A percentile compares a stretch with the other conserved stretches of the same genome.
These are phyloP conservation scores for Busseola fusca DNA, from an alignment of 2,888 invertebrate genomes.

Conservation along the genomic window DNA sequence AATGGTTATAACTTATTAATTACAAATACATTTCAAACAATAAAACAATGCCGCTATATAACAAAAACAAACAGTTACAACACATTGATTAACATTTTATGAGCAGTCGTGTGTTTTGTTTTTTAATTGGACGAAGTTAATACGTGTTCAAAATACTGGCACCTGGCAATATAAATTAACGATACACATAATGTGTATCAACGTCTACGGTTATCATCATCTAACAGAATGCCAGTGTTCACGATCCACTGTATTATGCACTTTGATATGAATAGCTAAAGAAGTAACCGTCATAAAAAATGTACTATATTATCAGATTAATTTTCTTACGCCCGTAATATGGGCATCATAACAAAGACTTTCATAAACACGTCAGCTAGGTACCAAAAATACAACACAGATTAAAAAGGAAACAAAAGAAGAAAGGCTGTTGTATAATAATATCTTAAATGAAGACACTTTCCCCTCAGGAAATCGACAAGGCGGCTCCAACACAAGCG, in stretches of 20 bases:
- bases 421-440: slow-evolving; percentile 26
- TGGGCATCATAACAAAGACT: slow-evolving; percentile 20
- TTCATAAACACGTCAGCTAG: slow-evolving; percentile 15
- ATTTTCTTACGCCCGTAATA: slow-evolving; percentile 32
- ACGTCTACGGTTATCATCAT: slow-evolving; percentile 7
- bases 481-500: slow-evolving; percentile 23
- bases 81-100: background rate
- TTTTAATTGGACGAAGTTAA: too few species aligned
- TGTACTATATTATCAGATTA: slow-evolving; percentile 28
- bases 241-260: slow-evolving; percentile 41
- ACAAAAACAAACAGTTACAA: background rate
- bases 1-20: background rate
- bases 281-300: slow-evolving; percentile 43
- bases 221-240: slow-evolving; percentile 7
- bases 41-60: background rate
- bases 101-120: background rate
- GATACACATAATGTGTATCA: background rate
- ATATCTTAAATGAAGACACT: slow-evolving; percentile 44
- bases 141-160: background rate
- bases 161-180: background rate
- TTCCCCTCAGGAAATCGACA: slow-evolving; percentile 54
- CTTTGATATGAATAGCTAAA: slow-evolving; percentile 44
- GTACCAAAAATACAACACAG: slow-evolving; percentile 35
- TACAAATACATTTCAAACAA: background rate
- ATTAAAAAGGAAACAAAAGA: slow-evolving; percentile 35